phyloP scores from a whole-genome alignment of 1,140 invertebrate species.

The Proctacanthus coquilletti region DNA sequence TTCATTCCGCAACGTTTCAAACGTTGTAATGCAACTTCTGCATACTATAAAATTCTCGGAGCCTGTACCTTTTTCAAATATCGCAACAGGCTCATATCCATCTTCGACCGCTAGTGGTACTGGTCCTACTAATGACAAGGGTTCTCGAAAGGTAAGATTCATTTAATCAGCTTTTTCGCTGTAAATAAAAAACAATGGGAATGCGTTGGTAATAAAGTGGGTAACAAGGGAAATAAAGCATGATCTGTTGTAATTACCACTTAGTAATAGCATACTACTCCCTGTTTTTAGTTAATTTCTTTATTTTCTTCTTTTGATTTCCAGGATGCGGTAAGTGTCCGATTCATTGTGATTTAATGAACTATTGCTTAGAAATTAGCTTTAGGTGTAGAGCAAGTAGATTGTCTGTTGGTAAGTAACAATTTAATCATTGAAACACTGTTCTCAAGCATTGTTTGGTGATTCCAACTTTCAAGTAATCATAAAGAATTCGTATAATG shows the following conservation, averaged over 20 bases:
- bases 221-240: not conserved
- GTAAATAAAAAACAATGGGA: no score
- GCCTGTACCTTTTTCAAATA: conserved; percentile 83
- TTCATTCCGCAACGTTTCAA: conserved; percentile 82
- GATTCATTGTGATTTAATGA: not conserved
- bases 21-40: conserved; percentile 76
- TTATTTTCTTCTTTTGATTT: conserved; percentile 28
- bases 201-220: not conserved
- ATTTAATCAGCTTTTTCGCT: no score
- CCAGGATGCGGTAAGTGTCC: conserved; percentile 30
- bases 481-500: no score
- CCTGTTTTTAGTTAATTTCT: conserved; percentile 18
- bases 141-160: conserved; percentile 25
- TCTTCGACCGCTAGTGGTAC: conserved; percentile 17
- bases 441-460: no score
- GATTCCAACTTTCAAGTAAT: no score
- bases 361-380: not conserved
- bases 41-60: conserved; percentile 86
- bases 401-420: conserved; percentile 1
- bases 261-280: no score
- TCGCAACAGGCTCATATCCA: conserved; percentile 43
- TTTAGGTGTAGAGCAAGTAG: not conserved
- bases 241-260: not conserved
- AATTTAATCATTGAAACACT: not conserved
- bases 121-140: conserved; percentile 13